Evolutionary conservation across 2,888 invertebrate genomes (phyloP).

Genomic region (Phengaris alcon): DNA sequence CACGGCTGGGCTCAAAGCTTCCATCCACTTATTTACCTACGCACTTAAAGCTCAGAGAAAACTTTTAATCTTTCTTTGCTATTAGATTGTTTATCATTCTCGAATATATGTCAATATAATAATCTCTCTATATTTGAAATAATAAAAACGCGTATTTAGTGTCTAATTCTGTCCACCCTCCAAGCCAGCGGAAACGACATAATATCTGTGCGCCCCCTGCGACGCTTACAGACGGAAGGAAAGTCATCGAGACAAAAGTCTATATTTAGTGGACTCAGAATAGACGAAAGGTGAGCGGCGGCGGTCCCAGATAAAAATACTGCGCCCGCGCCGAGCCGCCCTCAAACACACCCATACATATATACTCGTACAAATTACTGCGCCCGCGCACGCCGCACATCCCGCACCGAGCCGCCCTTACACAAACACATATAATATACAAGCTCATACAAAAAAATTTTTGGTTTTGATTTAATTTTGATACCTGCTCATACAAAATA

Average conservation of each 20-base stretch:
- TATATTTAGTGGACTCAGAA: conserved; percentile 70
- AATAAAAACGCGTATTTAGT: conserved; percentile 52
- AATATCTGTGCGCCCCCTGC: conserved; percentile 75
- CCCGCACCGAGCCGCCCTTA: too few relatives aligned
- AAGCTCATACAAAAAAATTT: too few relatives aligned
- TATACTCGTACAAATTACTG: background rate
- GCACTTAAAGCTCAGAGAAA: background rate
- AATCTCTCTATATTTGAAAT: conserved; percentile 41
- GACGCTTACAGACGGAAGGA: conserved; percentile 75
- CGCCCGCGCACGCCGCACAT: too few relatives aligned
- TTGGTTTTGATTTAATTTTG: too few relatives aligned
- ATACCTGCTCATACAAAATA: too few relatives aligned
- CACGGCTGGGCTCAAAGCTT: background rate
- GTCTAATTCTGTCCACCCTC: conserved; percentile 30
- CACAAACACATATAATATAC: too few relatives aligned
- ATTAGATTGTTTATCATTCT: background rate
- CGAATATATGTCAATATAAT: conserved; percentile 8
- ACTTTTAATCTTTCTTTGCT: background rate
- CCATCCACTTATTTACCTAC: background rate
- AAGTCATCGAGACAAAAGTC: conserved; percentile 78
- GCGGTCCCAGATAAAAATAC: conserved; percentile 71
- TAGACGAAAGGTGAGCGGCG: conserved; percentile 77
- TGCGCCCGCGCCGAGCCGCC: conserved; percentile 44
- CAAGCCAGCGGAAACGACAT: conserved; percentile 61
- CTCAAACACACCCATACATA: too few relatives aligned